phyloP scores from a whole-genome alignment of 2,888 invertebrate species.

The Cataglyphis rosenhaueri region DNA sequence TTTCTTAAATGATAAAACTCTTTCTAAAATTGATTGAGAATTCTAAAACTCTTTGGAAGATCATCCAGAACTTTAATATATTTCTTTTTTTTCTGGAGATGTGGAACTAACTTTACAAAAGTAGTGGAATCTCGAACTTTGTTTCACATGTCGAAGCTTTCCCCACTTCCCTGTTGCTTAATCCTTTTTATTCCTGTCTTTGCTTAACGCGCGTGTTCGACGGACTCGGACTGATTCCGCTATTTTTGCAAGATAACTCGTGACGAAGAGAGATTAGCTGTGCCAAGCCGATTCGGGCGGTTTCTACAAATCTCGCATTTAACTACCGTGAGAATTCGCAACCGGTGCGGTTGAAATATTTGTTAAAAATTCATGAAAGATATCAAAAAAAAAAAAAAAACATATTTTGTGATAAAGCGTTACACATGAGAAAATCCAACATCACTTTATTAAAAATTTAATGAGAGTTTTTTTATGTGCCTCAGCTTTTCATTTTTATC shows the following conservation, averaged over 20 bases:
- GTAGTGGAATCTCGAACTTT: conserved; percentile 34
- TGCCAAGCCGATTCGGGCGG: conserved; percentile 45
- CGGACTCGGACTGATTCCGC: conserved; percentile 31
- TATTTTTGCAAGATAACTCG: conserved; percentile 49
- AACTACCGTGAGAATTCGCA: conserved; percentile 33
- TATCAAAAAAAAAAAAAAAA: neutral
- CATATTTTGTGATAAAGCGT: conserved; percentile 17
- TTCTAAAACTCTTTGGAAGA: neutral
- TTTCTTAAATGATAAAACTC: neutral
- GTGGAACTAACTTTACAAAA: neutral
- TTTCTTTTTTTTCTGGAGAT: neutral
- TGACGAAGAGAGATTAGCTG: conserved; percentile 46
- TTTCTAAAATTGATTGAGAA: neutral
- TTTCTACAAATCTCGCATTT: conserved; percentile 48
- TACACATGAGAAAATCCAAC: neutral
- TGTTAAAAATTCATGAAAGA: conserved; percentile 25
- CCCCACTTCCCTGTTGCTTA: conserved; percentile 9
- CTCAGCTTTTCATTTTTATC: neutral
- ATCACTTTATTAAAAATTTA: neutral
- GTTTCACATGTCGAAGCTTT: conserved; percentile 34
- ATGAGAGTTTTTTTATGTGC: neutral
- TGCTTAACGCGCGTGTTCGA: conserved; percentile 28
- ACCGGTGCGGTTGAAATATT: conserved; percentile 30
- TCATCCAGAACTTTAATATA: neutral
- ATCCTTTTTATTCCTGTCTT: conserved; percentile 38